phyloP scores from a whole-genome alignment of 2,113 vertebrate genomes.

The Plotosus lineatus region DNA sequence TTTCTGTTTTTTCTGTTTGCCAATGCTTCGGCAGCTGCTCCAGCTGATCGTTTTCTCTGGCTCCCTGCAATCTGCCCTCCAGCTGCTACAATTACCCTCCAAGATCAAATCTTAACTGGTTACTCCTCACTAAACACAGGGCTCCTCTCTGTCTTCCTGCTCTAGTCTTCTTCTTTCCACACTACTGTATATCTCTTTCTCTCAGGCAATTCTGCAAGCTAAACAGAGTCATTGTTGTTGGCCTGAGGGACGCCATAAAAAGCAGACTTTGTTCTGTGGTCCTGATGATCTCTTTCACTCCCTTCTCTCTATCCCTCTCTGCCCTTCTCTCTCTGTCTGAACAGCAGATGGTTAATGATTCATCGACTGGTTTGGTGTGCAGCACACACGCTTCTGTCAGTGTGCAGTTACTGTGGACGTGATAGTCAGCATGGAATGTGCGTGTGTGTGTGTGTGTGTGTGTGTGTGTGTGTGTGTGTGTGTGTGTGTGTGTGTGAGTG shows the following conservation, averaged over 20 bases:
- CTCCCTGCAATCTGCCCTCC: constrained; percentile 46
- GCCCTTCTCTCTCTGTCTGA: constrained; percentile 33
- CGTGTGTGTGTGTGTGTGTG: constrained; percentile 32
- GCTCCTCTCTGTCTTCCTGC: constrained; percentile 3
- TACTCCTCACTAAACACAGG: constrained; percentile 32
- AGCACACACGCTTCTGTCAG: constrained; percentile 62
- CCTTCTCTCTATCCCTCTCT: constrained; percentile 17
- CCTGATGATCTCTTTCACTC: constrained; percentile 41
- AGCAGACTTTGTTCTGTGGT: constrained; percentile 66
- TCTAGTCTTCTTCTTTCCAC: not conserved
- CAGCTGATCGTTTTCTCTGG: constrained; percentile 43
- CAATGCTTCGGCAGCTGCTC: constrained; percentile 39
- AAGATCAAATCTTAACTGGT: constrained; percentile 32
- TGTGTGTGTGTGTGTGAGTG: constrained; percentile 16
- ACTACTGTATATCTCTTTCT: constrained; percentile 17
- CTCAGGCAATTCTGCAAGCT: constrained; percentile 50
- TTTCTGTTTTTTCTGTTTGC: not conserved
- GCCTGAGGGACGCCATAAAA: constrained; percentile 63
- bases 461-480: constrained; percentile 33
- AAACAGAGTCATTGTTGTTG: constrained; percentile 67
- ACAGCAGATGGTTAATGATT: constrained; percentile 75
- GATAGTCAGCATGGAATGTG: constrained; percentile 51
- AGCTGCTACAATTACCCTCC: constrained; percentile 50
- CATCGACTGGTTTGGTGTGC: constrained; percentile 58
- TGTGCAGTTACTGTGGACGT: constrained; percentile 57